Conservation (phyloP, 2,888 invertebrate genomes). For the Ophion costatus region DNA sequence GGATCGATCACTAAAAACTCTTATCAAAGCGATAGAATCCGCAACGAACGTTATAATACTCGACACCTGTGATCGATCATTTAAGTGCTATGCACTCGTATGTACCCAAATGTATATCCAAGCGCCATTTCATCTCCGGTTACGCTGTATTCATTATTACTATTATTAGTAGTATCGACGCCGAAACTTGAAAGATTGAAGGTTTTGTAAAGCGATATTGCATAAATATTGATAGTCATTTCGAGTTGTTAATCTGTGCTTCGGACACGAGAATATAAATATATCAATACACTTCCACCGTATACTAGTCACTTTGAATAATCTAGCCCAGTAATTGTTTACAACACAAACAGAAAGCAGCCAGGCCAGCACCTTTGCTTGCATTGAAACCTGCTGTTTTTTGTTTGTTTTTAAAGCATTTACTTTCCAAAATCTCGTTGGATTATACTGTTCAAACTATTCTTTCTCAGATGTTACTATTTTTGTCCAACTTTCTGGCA, state of each 20-base stretch:
- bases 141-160: constrained; percentile 47
- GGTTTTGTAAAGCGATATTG: constrained; percentile 30
- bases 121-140: constrained; percentile 1
- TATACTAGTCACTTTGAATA: too few species aligned
- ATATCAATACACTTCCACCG: too few species aligned
- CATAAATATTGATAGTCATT: background rate
- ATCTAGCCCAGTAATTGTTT: too few species aligned
- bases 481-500: too few species aligned
- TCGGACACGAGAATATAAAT: background rate
- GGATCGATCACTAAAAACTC: constrained; percentile 47
- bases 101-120: background rate
- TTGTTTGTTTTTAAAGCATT: too few species aligned
- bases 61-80: constrained; percentile 56
- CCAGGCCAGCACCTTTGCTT: too few species aligned
- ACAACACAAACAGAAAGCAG: too few species aligned
- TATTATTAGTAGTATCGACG: constrained; percentile 34
- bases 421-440: too few species aligned
- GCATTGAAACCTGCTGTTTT: too few species aligned
- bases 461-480: too few species aligned
- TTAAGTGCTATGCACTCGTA: constrained; percentile 19
- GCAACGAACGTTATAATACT: constrained; percentile 34
- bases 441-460: too few species aligned
- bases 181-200: constrained; percentile 10
- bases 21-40: constrained; percentile 54
- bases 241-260: background rate